Evolutionary conservation across 2,113 vertebrate genomes (phyloP).

Genomic region (Planiliza haematocheilus): DNA sequence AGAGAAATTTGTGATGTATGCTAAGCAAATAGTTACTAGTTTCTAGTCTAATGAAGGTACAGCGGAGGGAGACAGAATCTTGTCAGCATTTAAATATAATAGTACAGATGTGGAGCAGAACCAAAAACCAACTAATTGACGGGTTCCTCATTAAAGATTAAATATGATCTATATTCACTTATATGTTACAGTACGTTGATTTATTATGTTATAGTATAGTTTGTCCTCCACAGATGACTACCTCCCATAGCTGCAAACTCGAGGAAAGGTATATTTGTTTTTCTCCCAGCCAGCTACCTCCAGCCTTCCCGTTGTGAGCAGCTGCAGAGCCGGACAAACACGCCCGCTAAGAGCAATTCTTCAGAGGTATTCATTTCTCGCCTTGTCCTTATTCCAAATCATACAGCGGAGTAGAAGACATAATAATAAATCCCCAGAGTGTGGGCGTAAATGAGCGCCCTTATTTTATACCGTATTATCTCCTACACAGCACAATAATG

Average conservation of each 20-base stretch:
- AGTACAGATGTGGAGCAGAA: too few relatives aligned
- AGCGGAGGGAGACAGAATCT: too few relatives aligned
- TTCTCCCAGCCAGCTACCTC: neutral
- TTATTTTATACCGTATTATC: conserved; percentile 27
- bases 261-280: conserved; percentile 10
- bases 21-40: too few relatives aligned
- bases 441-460: conserved; percentile 36
- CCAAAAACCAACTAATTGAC: neutral
- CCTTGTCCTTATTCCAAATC: conserved; percentile 23
- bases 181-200: too few relatives aligned
- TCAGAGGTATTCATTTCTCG: conserved; percentile 23
- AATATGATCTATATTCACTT: neutral
- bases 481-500: conserved; percentile 14
- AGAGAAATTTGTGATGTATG: too few relatives aligned
- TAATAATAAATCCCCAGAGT: conserved; percentile 34
- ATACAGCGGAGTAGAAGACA: conserved; percentile 16
- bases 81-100: too few relatives aligned
- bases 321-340: neutral
- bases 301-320: conserved; percentile 2
- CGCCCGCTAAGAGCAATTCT: conserved; percentile 1
- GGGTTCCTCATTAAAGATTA: neutral
- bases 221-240: neutral
- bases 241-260: neutral
- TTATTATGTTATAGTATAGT: too few relatives aligned
- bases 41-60: too few relatives aligned